Evolutionary conservation across 2,113 vertebrate genomes (phyloP), one percentile per base, ranked within the genome.

Genomic region (Forbesichthys papilliferus): DNA sequence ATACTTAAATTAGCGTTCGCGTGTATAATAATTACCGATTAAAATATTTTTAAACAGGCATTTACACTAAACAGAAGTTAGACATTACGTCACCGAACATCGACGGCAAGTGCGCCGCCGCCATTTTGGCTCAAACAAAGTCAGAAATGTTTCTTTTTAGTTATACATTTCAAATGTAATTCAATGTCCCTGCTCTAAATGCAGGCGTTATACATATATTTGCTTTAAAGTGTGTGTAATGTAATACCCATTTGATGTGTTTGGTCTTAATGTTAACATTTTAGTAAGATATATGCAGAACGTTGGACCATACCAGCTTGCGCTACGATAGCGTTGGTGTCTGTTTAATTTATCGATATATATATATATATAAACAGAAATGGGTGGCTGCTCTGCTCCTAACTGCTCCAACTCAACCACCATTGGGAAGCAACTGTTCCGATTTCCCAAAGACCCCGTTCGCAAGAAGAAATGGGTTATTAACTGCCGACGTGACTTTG

Each of bases 41-140:
- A 12, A n/a, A 11, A 5, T 1, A 0, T 47, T 82, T 85, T 59
- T 8, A 68, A 10, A 16, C 78, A 73, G 91, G 92, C 88, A 55
- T 10, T 46, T 47, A 3, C 9, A 7, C 27, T 3, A 56, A 80
- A 18, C 84, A 18, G 33, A 9, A 4, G 2, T n/a, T 64, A 55
- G 47, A 78, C 10, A 60, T 33, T 42, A 71, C 87, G 88, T 89
- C 83, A 85, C 18, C 4, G 1, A 16, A 34, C 34, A 34, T 48
- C 60, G 60, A 78, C 67, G 46, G 13, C 48, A 42, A 1, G 56
- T 74, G 56, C 90, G 91, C 27, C 27, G 27, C 27, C 27, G 27
- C 93, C 92, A 94, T 93, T 94, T 93, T 94, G 93, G 93, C 92
- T 94, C 93, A 91, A 94, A 92, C 82, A 83, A 91, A 94, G 83